Evolutionary conservation across 2,113 vertebrate genomes (phyloP).

Genomic region (Fulica atra): DNA sequence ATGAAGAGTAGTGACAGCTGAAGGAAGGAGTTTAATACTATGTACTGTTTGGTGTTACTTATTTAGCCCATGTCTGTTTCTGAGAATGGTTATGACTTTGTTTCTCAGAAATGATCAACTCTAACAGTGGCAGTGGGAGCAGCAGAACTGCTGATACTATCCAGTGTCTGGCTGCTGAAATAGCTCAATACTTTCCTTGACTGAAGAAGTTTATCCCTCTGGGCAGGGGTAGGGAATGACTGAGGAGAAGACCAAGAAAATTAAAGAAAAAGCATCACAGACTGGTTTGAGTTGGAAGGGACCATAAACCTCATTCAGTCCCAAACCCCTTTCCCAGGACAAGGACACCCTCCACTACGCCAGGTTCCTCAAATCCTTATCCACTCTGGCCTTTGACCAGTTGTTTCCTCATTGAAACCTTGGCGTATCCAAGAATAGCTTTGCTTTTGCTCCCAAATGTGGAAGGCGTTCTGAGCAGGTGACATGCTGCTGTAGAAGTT

Average conservation of each 20-base stretch:
- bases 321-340: rapidly evolving
- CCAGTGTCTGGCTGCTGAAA: not conserved
- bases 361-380: not conserved
- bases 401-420: not conserved
- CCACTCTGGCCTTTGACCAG: not conserved
- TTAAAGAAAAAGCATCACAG: not conserved
- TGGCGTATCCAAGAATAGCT: rapidly evolving
- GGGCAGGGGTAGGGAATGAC: not conserved
- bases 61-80: rapidly evolving
- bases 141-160: not conserved
- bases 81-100: not conserved
- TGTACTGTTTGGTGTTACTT: not conserved
- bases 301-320: not conserved
- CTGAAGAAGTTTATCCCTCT: not conserved
- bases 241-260: not conserved
- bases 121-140: not conserved
- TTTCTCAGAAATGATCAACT: not conserved
- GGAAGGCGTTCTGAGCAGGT: not conserved
- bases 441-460: not conserved
- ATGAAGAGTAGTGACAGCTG: not conserved
- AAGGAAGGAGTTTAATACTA: not conserved
- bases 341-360: not conserved
- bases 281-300: not conserved
- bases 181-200: not conserved
- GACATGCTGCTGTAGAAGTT: not conserved